A percentile compares a stretch with the other conserved stretches of the same genome.
These are phyloP conservation scores for Clarias gariepinus DNA, from an alignment of 2,113 vertebrate genomes.

Conservation along the genomic window DNA sequence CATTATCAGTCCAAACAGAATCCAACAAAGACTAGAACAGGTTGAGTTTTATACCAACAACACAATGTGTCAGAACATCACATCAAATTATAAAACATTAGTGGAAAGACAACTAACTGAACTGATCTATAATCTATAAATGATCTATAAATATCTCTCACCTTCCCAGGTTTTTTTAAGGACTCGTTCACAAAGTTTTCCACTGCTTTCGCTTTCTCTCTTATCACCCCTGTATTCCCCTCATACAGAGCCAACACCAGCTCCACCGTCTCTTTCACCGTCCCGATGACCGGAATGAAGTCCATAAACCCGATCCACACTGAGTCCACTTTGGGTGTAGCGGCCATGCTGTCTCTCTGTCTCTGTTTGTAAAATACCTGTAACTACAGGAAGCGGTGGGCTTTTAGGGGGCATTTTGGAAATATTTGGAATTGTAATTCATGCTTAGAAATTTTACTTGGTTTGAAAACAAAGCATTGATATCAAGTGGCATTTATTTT, in stretches of 20 bases:
- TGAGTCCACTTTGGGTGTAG: too few species aligned
- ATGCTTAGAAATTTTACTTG: too few species aligned
- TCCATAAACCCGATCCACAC: conserved; percentile 34
- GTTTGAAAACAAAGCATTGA: too few species aligned
- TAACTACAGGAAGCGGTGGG: too few species aligned
- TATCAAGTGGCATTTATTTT: too few species aligned
- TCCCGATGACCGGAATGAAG: conserved; percentile 3
- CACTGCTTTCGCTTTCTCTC: background rate
- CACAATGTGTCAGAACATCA: background rate
- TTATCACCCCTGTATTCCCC: background rate
- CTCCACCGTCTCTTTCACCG: conserved; percentile 20
- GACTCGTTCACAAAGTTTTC: background rate
- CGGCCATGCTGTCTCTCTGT: background rate
- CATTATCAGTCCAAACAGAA: background rate
- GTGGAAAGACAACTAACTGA: background rate
- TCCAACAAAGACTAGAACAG: background rate
- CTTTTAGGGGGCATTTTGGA: too few species aligned
- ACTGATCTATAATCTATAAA: background rate
- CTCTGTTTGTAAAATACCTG: background rate
- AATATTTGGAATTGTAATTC: too few species aligned
- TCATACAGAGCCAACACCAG: conserved; percentile 7
- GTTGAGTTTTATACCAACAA: background rate
- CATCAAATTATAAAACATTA: background rate
- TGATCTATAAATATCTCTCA: background rate
- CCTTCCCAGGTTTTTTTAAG: background rate